Percentiles rank a stretch among this genome's conserved stretches.
These are phyloP conservation scores for Callithrix jacchus DNA, from an alignment of 2,113 vertebrate species.

Conservation along the genomic window DNA sequence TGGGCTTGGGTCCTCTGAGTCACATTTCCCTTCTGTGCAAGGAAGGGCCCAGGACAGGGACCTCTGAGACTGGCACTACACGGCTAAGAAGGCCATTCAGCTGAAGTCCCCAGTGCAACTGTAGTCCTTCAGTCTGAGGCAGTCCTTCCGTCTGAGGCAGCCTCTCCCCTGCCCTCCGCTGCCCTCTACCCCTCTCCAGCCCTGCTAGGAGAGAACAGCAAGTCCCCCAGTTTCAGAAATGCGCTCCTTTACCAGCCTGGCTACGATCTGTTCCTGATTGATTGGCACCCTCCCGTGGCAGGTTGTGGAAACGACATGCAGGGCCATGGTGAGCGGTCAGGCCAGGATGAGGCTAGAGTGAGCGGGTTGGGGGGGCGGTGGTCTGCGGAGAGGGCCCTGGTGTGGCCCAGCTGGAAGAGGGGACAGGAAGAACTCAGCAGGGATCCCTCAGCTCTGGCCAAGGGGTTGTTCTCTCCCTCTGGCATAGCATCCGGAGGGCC, in stretches of 20 bases:
- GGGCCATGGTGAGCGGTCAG: rapidly evolving
- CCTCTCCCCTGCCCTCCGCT: not conserved
- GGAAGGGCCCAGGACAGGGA: not conserved
- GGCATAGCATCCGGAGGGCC: not conserved
- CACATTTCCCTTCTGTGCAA: not conserved
- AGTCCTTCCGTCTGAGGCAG: not conserved
- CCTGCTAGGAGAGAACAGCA: not conserved
- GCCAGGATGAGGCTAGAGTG: rapidly evolving
- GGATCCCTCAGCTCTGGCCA: not conserved
- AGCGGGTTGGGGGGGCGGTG: rapidly evolving
- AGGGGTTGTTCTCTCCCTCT: not conserved
- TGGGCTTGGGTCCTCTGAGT: not conserved
- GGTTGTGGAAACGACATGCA: not conserved
- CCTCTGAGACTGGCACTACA: too few relatives aligned
- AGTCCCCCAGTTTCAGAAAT: not conserved
- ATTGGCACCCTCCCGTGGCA: constrained; percentile 11
- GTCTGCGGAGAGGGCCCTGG: not conserved
- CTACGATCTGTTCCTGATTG: not conserved
- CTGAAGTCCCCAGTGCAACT: not conserved
- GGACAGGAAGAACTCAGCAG: rapidly evolving
- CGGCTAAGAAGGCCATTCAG: not conserved
- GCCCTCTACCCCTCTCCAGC: not conserved
- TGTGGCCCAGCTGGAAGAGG: not conserved
- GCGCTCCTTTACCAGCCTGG: rapidly evolving
- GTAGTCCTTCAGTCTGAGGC: too few relatives aligned